Base-by-base conservation (phyloP, 2,797 vertebrate genomes). In the Melanotaenia boesemani region DNA sequence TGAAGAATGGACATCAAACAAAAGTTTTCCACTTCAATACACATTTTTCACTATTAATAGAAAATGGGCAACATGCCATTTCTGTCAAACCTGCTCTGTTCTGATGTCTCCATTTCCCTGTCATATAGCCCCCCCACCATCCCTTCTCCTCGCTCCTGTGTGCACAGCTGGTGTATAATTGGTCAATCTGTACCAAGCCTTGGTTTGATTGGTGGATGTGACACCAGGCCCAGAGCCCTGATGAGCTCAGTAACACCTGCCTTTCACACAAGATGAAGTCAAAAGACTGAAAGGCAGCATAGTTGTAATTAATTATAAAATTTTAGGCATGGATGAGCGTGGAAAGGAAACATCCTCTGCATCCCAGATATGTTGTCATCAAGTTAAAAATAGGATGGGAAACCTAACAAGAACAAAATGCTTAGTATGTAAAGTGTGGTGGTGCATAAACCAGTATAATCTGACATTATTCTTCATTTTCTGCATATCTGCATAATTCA, bases 91-190 rank as follows among this genome's bases (percentile, higher is more conserved):
- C 72, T 7, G 30, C 62, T 82, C 34, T 36, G 30, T 64, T 83
- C 69, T 28, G 61, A 74, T 26, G 26, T 73, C 67, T 74, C 30
- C 64, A 24, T 63, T 1, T 9, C 41, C 26, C 50, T 55, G 67
- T 78, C 74, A 77, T 62, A 24, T 28, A 10, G 9, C 63, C 48
- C 30, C n/a, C 30, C 3, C 37, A 2, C 46, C 44, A 5, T 15
- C 16, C 28, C 41, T 65, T 32, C 37, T 2, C 13, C 18, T 18
- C 10, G 20, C 48, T 32, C 50, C 30, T 7, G 32, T 13, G 44
- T 16, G 56, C 79, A 76, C 85, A 82, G 86, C 82, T 87, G 86
- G 69, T 62, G 70, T 52, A 67, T 82, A 82, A 90, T 82, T 90
- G 84, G 88, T 87, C n/a, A 6, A 84, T 80, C 64, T 81, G 77